Evolutionary conservation across 2,113 vertebrate genomes (phyloP).

Genomic region (Ptilorrhoa leucosticta): DNA sequence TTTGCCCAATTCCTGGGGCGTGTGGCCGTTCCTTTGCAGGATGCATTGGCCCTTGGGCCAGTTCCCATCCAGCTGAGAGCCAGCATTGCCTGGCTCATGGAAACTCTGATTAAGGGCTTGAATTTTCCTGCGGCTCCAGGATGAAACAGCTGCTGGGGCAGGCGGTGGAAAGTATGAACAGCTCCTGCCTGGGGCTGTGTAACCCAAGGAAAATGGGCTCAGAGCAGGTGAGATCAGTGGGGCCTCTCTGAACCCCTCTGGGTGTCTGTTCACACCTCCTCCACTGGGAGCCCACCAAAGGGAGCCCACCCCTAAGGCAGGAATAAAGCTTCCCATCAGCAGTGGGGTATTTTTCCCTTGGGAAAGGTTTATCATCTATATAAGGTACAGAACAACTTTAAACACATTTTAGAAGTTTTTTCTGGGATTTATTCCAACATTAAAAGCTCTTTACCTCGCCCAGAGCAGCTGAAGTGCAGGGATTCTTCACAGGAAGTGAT

Average conservation of each 20-base stretch:
- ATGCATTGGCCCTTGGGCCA: background rate
- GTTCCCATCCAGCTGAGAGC: background rate
- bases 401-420: background rate
- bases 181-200: constrained; percentile 37
- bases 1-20: background rate
- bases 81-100: constrained; percentile 27
- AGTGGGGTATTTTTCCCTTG: background rate
- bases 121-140: constrained; percentile 12
- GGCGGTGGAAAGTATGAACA: constrained; percentile 55
- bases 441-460: background rate
- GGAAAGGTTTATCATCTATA: rapidly evolving
- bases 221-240: background rate
- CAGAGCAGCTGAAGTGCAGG: background rate
- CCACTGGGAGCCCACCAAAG: background rate
- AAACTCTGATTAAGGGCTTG: constrained; percentile 33
- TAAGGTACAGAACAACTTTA: background rate
- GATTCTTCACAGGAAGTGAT: background rate
- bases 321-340: background rate
- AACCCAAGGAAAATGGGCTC: background rate
- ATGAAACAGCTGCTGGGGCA: constrained; percentile 40
- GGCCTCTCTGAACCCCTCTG: background rate
- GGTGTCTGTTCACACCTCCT: background rate
- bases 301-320: background rate
- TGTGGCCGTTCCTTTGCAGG: background rate
- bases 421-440: background rate